Conservation (phyloP, 2,797 vertebrate genomes). For the Podargus strigoides region DNA sequence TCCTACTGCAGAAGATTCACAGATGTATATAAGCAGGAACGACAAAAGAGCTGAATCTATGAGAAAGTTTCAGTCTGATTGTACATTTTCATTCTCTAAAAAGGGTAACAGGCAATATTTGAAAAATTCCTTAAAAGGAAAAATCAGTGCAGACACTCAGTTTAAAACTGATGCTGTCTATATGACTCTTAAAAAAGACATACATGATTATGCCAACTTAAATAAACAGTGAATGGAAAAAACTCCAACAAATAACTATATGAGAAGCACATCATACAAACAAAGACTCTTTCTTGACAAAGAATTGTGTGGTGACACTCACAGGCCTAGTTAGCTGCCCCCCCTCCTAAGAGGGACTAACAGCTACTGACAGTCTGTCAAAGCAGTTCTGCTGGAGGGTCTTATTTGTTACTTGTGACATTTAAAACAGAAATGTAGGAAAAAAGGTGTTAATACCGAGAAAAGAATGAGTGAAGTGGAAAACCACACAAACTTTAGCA, state of each 20-base stretch:
- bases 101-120: background rate
- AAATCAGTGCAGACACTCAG: background rate
- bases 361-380: background rate
- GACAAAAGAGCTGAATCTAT: background rate
- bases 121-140: background rate
- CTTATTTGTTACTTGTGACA: background rate
- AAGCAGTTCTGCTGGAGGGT: background rate
- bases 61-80: background rate
- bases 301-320: background rate
- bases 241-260: background rate
- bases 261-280: background rate
- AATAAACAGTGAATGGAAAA: background rate
- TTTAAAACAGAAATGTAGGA: background rate
- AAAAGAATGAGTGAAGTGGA: background rate
- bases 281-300: background rate
- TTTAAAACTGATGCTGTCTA: background rate
- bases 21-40: background rate
- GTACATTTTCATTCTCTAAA: background rate
- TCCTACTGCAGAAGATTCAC: background rate
- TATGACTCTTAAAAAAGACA: background rate
- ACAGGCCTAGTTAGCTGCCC: background rate
- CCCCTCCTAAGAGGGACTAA: background rate
- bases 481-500: background rate
- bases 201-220: background rate
- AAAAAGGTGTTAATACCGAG: background rate